A percentile compares a stretch with the other conserved stretches of the same genome.
Evolutionary conservation across 1,140 invertebrate species (phyloP).

Genomic region (Sinella curviseta): DNA sequence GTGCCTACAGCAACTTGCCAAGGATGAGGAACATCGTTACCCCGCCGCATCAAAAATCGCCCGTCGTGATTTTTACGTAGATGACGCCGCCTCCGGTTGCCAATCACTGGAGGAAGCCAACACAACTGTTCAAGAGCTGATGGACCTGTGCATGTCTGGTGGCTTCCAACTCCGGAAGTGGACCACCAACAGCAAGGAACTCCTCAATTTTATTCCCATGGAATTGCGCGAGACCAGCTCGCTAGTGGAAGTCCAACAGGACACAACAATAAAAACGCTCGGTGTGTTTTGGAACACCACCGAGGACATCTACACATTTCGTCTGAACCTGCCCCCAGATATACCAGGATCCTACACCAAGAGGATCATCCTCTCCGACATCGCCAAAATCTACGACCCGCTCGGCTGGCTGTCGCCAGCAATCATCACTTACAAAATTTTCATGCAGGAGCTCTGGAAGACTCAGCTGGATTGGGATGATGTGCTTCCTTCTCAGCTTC

Average conservation of each 20-base stretch:
- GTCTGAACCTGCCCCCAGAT: background rate
- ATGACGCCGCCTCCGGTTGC: slow-evolving; percentile 55
- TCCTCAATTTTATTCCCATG: slow-evolving; percentile 24
- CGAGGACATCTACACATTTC: slow-evolving; percentile 43
- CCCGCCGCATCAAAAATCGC: slow-evolving; percentile 32
- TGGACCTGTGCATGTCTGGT: slow-evolving; percentile 42
- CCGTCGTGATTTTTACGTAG: slow-evolving; percentile 50
- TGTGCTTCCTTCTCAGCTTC: slow-evolving; percentile 29
- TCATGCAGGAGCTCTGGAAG: slow-evolving; percentile 47
- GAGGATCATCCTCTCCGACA: slow-evolving; percentile 37
- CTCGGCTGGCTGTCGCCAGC: slow-evolving; percentile 39
- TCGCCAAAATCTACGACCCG: slow-evolving; percentile 45
- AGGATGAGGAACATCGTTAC: slow-evolving; percentile 30
- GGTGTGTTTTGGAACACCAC: slow-evolving; percentile 52
- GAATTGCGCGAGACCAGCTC: slow-evolving; percentile 23
- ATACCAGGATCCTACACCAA: slow-evolving; percentile 17
- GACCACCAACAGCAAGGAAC: slow-evolving; percentile 48
- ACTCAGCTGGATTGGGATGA: slow-evolving; percentile 39
- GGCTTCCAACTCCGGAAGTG: slow-evolving; percentile 53
- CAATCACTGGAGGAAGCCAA: slow-evolving; percentile 51
- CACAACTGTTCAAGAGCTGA: slow-evolving; percentile 47
- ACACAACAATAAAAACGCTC: slow-evolving; percentile 49
- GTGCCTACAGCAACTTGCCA: slow-evolving; percentile 47
- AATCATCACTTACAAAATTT: slow-evolving; percentile 41
- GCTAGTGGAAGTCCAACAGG: slow-evolving; percentile 20